Base-by-base conservation (phyloP, 2,113 vertebrate genomes). In the Nothocercus nigrocapillus region DNA sequence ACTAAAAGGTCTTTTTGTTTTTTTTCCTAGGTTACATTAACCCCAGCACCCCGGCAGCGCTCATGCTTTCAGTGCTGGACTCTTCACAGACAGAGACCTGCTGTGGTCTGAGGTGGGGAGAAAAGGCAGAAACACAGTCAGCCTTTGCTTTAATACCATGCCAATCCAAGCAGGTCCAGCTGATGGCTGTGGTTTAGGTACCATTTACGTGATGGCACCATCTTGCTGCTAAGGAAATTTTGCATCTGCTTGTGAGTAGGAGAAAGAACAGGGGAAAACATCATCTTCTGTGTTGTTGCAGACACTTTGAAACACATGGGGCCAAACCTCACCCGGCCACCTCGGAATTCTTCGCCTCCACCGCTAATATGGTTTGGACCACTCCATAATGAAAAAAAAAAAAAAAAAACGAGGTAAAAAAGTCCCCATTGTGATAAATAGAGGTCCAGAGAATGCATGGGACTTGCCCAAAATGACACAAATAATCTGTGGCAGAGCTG, bases 111-210 rank as follows among this genome's bases (percentile, higher is more conserved):
- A 85, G 11, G 25, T 28, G 13, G 4, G 9, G 1, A 14, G 25
- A n/a, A 32, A 82, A 73, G 7, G 16, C 14, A 67, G 49, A 70
- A 22, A 13, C 22, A 34, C 24, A 66, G 27, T 7, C 80, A 74
- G 22, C 0, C 9, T 7, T 64, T 63, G 27, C 13, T 44, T 21
- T 66, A 58, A 24, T 27, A 32, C 3, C 0, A 6, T 20, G 51
- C 44, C 62, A 88, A 21, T 32, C 17, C 22, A 38, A 15, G 15
- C n/a, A 34, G 12, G 8, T 51, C 56, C 79, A 77, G 54, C 15
- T 49, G 30, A 38, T 47, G 32, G 2, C 56, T 5, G 3, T 56
- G 49, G 25, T n/a, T 27, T 24, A 69, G 47, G 5, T 47, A 20
- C 20, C 45, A 40, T 27, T 63, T 42, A 8, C 10, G 3, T 1